Conservation (phyloP, 2,888 invertebrate genomes). For the Trachelus tabidus region DNA sequence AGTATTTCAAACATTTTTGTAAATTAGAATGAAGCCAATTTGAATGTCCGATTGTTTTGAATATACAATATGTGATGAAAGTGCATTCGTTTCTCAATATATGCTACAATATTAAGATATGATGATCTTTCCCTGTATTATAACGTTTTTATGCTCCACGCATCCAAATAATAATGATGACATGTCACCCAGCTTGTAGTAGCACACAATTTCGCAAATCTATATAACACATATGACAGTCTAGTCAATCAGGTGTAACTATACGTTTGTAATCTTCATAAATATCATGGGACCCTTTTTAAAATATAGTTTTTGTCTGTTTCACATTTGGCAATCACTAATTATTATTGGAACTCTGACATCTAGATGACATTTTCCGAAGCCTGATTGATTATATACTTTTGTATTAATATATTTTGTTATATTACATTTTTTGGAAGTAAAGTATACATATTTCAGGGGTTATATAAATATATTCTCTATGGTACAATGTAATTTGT, state of each 20-base stretch:
- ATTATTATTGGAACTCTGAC: neutral
- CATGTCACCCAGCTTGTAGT: constrained; percentile 24
- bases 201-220: too few relatives aligned
- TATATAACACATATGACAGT: neutral
- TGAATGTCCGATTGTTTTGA: neutral
- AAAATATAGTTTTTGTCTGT: neutral
- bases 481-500: too few relatives aligned
- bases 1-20: neutral
- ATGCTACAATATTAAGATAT: neutral
- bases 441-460: neutral
- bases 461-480: neutral
- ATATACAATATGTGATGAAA: neutral
- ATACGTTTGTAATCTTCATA: neutral
- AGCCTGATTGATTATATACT: neutral
- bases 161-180: constrained; percentile 28
- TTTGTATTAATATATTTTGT: neutral
- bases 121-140: neutral
- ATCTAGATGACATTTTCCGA: neutral
- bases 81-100: neutral
- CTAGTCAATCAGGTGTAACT: neutral
- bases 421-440: neutral
- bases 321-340: neutral
- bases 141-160: constrained; percentile 25
- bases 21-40: neutral
- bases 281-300: neutral